Evolutionary conservation across 64 coral and sea anemone genomes (phyloP), one percentile per base, ranked within the genome.

Genomic region (Acropora yongei): DNA sequence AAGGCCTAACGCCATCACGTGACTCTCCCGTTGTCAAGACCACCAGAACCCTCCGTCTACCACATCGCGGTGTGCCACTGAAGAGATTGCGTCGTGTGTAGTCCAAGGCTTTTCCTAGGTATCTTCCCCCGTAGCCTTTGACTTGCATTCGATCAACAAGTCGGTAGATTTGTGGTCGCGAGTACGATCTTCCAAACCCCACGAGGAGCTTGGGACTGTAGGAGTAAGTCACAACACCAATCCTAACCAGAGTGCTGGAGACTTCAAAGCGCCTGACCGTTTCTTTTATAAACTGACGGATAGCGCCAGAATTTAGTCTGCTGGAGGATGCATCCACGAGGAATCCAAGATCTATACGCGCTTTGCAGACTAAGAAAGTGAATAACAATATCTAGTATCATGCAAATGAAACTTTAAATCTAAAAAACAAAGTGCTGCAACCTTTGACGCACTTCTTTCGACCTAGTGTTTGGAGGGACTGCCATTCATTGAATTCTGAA

Each of bases 281-380:
- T 0, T 87, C 53, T 41, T 80, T 67, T 20, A 93, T 61, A 40
- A 78, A 93, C 47, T 72, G 57, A 6, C 47, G 18, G 6, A 87
- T 72, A 9, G 42, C 55, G 10, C 43, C 10, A 20, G 66, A 83
- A 58, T 49, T 80, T 47, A 63, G 50, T 6, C 86, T 78, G 13
- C 72, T 47, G 14, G 72, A 57, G 6, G 91, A 93, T 57, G 85
- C 91, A 17, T 93, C 91, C 5, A 93, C 74, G 6, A 93, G 50
- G 91, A 93, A 93, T 50, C 91, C 91, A 43, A 93, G 58, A 51
- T 93, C 82, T 30, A 93, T 78, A 8, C 83, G 83, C n/a, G 61
- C 73, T 44, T 39, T 93, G 46, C 91, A 93, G 44, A 93, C 91
- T 93, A 46, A n/a, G 57, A 10, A 57, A 63, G 5, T 3, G 8